Conservation (phyloP, 2,113 vertebrate genomes). For the Coryphaenoides rupestris region DNA sequence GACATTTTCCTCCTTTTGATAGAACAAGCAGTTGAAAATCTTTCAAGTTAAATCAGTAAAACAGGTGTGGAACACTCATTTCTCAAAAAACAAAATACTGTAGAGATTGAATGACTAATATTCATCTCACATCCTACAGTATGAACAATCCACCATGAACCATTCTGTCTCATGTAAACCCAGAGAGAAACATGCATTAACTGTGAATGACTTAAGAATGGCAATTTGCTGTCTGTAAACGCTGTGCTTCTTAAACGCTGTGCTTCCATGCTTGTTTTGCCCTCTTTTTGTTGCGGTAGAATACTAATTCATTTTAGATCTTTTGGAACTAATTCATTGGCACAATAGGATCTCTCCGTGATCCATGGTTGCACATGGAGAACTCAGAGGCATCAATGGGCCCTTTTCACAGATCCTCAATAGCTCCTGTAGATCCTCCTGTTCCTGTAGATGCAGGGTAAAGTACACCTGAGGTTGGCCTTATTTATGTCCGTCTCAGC, state of each 20-base stretch:
- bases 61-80: constrained; percentile 64
- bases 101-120: constrained; percentile 54
- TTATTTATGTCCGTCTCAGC: too few species aligned
- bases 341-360: too few species aligned
- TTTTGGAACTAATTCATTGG: constrained; percentile 17
- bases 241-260: constrained; percentile 52
- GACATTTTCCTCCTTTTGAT: constrained; percentile 59
- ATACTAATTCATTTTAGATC: constrained; percentile 38
- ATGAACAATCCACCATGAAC: constrained; percentile 33
- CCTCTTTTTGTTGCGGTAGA: constrained; percentile 30
- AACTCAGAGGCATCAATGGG: too few species aligned
- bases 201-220: constrained; percentile 31
- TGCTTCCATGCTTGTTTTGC: constrained; percentile 45
- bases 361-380: too few species aligned
- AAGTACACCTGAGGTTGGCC: too few species aligned
- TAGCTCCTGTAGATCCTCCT: too few species aligned
- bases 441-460: too few species aligned
- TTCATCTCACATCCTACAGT: constrained; percentile 55
- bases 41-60: constrained; percentile 71
- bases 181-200: constrained; percentile 37
- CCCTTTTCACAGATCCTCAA: too few species aligned
- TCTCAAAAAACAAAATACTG: constrained; percentile 46
- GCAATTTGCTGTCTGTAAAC: constrained; percentile 35
- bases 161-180: constrained; percentile 43
- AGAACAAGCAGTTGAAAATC: constrained; percentile 73